Percentiles rank a stretch among this genome's conserved stretches.
phyloP scores from a whole-genome alignment of 2,113 vertebrate genomes.

The Butorides virescens region DNA sequence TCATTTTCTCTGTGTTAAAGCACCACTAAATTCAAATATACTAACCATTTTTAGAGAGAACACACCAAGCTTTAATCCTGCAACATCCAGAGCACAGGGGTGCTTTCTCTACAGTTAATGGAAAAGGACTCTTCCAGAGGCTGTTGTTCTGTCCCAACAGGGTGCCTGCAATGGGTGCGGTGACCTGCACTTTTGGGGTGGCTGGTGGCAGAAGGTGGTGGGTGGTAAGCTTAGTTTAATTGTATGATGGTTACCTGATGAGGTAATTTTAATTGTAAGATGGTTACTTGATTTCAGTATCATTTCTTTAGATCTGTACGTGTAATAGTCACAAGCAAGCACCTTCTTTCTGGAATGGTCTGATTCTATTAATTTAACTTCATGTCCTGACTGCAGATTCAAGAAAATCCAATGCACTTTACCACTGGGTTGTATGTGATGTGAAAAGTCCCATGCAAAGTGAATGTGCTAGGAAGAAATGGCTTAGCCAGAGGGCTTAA shows the following conservation, averaged over 20 bases:
- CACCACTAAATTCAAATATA: neutral
- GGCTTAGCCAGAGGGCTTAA: neutral
- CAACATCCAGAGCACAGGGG: neutral
- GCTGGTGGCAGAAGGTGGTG: neutral
- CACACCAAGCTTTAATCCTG: neutral
- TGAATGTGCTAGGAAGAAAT: neutral
- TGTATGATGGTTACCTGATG: neutral
- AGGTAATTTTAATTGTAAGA: neutral
- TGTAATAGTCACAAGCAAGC: neutral
- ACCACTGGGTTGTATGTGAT: neutral
- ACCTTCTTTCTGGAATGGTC: neutral
- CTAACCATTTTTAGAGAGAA: neutral
- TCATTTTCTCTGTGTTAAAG: neutral
- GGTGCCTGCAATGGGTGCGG: neutral
- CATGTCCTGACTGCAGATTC: neutral
- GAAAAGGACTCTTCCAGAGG: neutral
- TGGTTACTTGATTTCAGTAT: neutral
- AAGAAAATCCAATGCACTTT: neutral
- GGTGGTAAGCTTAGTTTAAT: neutral
- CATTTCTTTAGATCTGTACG: neutral
- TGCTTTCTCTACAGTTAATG: neutral
- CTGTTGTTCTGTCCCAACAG: neutral
- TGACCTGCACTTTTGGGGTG: neutral
- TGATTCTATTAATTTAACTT: neutral
- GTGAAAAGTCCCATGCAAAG: neutral